Conservation (phyloP, 2,113 vertebrate genomes). For the Corydoras maculifer region DNA sequence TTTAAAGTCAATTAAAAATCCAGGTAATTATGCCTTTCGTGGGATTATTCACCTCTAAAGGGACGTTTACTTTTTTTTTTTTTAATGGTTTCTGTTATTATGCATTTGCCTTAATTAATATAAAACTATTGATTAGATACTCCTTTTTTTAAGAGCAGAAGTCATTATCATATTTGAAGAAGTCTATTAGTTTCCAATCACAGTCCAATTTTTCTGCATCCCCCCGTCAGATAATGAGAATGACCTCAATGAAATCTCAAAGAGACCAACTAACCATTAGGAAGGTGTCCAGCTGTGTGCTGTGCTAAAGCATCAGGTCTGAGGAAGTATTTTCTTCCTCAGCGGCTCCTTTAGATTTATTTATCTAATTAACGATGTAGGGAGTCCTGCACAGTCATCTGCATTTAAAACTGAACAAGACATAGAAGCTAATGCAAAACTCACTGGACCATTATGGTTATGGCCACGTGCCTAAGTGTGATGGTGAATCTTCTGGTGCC, state of each 20-base stretch:
- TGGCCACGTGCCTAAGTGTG: slow-evolving; percentile 5
- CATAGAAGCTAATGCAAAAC: slow-evolving; percentile 5
- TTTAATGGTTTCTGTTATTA: slow-evolving; percentile 55
- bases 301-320: background rate
- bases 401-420: slow-evolving; percentile 1
- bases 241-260: slow-evolving; percentile 1
- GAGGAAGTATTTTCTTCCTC: background rate
- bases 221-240: slow-evolving; percentile 15
- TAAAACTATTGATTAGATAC: slow-evolving; percentile 74
- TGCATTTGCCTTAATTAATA: slow-evolving; percentile 80
- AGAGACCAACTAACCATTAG: slow-evolving; percentile 2
- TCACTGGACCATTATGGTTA: slow-evolving; percentile 6
- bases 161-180: slow-evolving; percentile 26
- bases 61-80: slow-evolving; percentile 72
- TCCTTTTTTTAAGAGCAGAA: slow-evolving; percentile 48
- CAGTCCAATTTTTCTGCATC: slow-evolving; percentile 2
- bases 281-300: background rate
- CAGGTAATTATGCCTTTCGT: slow-evolving; percentile 71
- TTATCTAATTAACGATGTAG: slow-evolving; percentile 9
- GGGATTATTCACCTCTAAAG: slow-evolving; percentile 78
- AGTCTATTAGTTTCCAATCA: slow-evolving; percentile 6
- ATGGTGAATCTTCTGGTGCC: slow-evolving; percentile 1
- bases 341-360: background rate
- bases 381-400: slow-evolving; percentile 7
- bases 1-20: slow-evolving; percentile 79